These are phyloP conservation scores for Stegastes partitus DNA, from an alignment of 2,113 vertebrate genomes.

Conservation along the genomic window DNA sequence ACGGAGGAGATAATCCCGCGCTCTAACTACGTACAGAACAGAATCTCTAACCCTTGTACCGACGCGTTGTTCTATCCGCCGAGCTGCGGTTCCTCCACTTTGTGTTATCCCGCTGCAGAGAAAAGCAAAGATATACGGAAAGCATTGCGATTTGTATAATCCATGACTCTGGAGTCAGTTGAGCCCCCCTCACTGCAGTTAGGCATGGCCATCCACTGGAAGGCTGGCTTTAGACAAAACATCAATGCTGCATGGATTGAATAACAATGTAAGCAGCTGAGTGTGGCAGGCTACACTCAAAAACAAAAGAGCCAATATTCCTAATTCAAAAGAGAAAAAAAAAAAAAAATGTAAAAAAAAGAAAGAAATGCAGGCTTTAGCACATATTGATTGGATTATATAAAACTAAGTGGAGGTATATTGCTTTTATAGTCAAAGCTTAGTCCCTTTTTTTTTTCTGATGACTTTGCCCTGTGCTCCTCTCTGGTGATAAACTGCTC, in stretches of 20 bases:
- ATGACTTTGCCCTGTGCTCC: not conserved
- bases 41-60: slow-evolving; percentile 19
- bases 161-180: slow-evolving; percentile 51
- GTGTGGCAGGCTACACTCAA: slow-evolving; percentile 26
- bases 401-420: slow-evolving; percentile 11
- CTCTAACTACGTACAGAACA: not conserved
- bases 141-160: slow-evolving; percentile 68
- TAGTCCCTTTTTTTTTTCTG: not conserved
- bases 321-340: slow-evolving; percentile 28
- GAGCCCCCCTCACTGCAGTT: slow-evolving; percentile 54
- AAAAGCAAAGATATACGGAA: slow-evolving; percentile 45
- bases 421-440: slow-evolving; percentile 3
- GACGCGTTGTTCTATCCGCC: slow-evolving; percentile 16
- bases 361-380: slow-evolving; percentile 31
- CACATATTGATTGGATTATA: slow-evolving; percentile 48
- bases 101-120: slow-evolving; percentile 46
- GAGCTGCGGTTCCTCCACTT: slow-evolving; percentile 3
- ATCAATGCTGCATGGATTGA: slow-evolving; percentile 66
- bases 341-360: slow-evolving; percentile 26
- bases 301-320: slow-evolving; percentile 41
- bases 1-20: not conserved
- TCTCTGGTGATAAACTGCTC: not conserved
- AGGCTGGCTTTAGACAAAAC: slow-evolving; percentile 71
- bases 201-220: slow-evolving; percentile 61
- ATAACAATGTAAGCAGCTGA: slow-evolving; percentile 62